These are phyloP conservation scores for Oreotrochilus melanogaster DNA, from an alignment of 2,113 vertebrate genomes.

Conservation along the genomic window DNA sequence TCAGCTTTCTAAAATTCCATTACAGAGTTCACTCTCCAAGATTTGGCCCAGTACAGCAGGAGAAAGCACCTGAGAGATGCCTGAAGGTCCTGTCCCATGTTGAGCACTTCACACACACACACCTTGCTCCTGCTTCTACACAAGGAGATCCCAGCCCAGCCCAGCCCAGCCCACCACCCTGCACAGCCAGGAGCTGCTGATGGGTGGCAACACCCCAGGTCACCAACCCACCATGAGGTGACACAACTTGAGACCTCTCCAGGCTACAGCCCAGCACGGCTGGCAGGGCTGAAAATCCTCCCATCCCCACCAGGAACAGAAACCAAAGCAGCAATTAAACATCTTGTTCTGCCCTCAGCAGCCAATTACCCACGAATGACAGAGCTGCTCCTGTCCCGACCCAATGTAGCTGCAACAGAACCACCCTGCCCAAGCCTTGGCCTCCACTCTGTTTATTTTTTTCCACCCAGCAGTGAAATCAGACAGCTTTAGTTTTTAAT, in stretches of 20 bases:
- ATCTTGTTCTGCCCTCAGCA: background rate
- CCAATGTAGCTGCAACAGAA: background rate
- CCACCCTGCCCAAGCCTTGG: background rate
- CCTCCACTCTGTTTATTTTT: background rate
- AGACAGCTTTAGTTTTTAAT: constrained; percentile 54
- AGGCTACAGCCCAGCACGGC: fast-evolving
- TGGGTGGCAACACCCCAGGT: background rate
- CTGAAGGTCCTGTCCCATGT: background rate
- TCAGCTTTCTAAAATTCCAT: background rate
- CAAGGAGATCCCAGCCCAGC: background rate
- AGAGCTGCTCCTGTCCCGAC: background rate
- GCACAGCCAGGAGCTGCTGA: background rate
- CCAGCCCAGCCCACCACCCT: background rate
- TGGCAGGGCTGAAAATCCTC: background rate
- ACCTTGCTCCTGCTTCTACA: fast-evolving
- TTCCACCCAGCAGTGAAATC: constrained; percentile 25
- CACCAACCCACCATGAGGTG: background rate
- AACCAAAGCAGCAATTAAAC: background rate
- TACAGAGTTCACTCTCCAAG: background rate
- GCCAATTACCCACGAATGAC: background rate
- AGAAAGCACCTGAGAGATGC: background rate
- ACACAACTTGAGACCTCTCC: background rate
- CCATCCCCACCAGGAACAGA: background rate
- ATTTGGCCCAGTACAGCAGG: background rate
- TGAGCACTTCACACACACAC: background rate